These are phyloP conservation scores for Xiphorhynchus elegans DNA, from an alignment of 2,113 vertebrate species.

Conservation along the genomic window DNA sequence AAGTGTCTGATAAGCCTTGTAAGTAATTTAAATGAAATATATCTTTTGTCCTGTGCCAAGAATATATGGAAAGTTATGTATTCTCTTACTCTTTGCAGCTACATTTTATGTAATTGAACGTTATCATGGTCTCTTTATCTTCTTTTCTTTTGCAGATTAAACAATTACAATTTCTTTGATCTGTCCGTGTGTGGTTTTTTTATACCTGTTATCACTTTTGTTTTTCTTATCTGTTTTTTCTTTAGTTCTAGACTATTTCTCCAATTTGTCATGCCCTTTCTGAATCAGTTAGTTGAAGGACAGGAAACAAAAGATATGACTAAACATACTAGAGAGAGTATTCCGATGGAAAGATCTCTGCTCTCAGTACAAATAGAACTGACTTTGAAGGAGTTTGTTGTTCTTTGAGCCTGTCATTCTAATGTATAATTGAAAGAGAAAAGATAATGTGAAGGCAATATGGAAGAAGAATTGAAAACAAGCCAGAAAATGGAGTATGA, in stretches of 20 bases:
- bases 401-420: background rate
- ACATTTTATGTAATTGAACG: background rate
- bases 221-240: background rate
- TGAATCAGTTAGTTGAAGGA: background rate
- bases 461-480: background rate
- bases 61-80: background rate
- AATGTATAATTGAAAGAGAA: background rate
- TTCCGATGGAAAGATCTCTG: background rate
- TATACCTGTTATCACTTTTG: background rate
- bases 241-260: background rate
- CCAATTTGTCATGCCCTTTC: background rate
- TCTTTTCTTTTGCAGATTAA: background rate
- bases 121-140: background rate
- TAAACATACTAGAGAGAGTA: background rate
- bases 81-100: background rate
- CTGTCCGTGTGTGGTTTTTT: background rate
- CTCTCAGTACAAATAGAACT: background rate
- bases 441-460: background rate
- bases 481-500: background rate
- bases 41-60: conserved; percentile 25
- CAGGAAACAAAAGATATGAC: background rate
- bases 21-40: conserved; percentile 27
- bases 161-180: background rate
- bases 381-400: background rate
- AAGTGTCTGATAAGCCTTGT: conserved; percentile 17